A percentile compares a stretch with the other conserved stretches of the same genome.
These are phyloP conservation scores for Trogon surrucura DNA, from an alignment of 2,113 vertebrate species.

Conservation along the genomic window DNA sequence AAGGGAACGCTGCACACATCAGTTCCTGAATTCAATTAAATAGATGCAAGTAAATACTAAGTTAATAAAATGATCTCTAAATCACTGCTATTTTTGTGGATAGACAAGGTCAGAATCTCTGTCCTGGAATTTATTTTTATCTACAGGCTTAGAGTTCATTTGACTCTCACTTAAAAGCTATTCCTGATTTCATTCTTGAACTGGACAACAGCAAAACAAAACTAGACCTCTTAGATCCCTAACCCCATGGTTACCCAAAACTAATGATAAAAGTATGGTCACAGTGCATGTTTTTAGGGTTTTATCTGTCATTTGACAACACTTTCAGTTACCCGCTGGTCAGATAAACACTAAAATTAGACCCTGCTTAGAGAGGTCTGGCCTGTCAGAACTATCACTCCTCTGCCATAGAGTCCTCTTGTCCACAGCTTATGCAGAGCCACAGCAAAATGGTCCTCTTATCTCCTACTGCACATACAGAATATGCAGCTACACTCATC, in stretches of 20 bases:
- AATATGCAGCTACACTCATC: background rate
- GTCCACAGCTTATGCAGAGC: background rate
- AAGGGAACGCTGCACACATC: background rate
- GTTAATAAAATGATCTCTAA: background rate
- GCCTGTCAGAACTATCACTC: background rate
- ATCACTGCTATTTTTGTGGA: background rate
- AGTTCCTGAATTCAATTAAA: background rate
- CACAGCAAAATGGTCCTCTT: background rate
- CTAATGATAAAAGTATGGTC: background rate
- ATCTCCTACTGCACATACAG: background rate
- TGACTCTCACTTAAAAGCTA: background rate
- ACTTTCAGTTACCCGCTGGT: background rate
- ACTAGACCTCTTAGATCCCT: background rate
- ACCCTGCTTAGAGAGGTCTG: background rate
- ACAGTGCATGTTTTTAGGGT: background rate
- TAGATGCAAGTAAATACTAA: background rate
- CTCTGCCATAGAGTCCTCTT: background rate
- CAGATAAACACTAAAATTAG: conserved; percentile 50
- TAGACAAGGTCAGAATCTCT: background rate
- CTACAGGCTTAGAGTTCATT: background rate
- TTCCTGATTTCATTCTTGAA: background rate
- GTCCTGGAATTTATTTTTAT: background rate
- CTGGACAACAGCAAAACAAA: background rate
- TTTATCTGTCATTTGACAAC: conserved; percentile 25
- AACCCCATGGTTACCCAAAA: background rate